Percentiles rank a stretch among this genome's conserved stretches.
Conservation (phyloP, 2,113 vertebrate species). For the Nipponia nippon region DNA sequence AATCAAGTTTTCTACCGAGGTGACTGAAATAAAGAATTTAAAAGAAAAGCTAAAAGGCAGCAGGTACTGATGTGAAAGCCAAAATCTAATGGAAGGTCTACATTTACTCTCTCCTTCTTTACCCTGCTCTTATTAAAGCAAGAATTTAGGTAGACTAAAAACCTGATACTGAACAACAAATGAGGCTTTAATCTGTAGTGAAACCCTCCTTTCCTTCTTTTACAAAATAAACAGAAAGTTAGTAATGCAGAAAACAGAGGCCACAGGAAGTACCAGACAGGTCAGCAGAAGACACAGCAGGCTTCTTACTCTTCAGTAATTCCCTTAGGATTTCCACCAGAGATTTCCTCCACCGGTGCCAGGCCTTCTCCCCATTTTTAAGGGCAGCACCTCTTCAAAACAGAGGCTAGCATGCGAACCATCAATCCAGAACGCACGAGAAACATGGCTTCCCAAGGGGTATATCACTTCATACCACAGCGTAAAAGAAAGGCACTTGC, state of each 20-base stretch:
- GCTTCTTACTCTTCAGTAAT: not conserved
- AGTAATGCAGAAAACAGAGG: not conserved
- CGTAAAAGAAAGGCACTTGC: not conserved
- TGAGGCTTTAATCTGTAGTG: not conserved
- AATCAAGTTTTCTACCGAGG: not conserved
- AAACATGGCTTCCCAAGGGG: not conserved
- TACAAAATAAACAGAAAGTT: not conserved
- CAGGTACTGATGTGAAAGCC: not conserved
- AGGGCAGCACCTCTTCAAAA: not conserved
- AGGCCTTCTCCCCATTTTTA: not conserved
- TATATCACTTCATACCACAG: not conserved
- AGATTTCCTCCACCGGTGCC: not conserved
- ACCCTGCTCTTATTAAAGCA: not conserved
- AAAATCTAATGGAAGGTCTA: not conserved
- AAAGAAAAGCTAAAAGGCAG: not conserved
- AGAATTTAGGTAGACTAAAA: not conserved
- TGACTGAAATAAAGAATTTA: not conserved
- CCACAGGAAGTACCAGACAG: not conserved
- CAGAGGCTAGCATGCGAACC: not conserved
- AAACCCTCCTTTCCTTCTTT: not conserved
- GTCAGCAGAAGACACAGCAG: not conserved
- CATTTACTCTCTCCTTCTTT: not conserved
- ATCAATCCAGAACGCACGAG: not conserved
- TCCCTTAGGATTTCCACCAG: not conserved
- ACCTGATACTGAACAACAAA: not conserved